These are phyloP conservation scores for Atta colombica DNA, from an alignment of 1,140 invertebrate species.

Conservation along the genomic window DNA sequence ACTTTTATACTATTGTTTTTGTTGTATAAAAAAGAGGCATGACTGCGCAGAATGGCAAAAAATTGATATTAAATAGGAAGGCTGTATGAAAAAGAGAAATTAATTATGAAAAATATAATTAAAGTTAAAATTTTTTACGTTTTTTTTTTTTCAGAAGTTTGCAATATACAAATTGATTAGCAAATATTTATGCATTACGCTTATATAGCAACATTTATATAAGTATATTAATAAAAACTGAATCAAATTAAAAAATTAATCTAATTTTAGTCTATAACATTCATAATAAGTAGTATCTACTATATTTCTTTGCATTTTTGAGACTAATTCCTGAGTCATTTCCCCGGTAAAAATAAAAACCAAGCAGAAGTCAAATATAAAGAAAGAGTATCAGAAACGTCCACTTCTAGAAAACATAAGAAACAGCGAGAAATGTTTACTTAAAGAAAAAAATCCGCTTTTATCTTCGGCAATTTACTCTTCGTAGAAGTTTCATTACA, in stretches of 20 bases:
- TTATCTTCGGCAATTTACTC: too few species aligned
- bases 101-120: slow-evolving; percentile 5
- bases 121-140: neutral
- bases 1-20: neutral
- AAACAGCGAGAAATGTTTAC: too few species aligned
- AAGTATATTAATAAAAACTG: neutral
- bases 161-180: neutral
- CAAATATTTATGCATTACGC: neutral
- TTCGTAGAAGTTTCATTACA: too few species aligned
- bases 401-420: too few species aligned
- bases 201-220: neutral
- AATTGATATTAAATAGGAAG: neutral
- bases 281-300: neutral
- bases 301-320: slow-evolving; percentile 8
- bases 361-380: too few species aligned
- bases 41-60: neutral
- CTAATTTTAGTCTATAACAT: neutral
- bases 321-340: slow-evolving; percentile 17
- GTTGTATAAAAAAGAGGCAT: slow-evolving; percentile 6
- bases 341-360: too few species aligned
- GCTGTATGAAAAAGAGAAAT: neutral
- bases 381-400: too few species aligned
- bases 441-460: too few species aligned
- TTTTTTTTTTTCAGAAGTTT: neutral
- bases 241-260: neutral